Percentiles rank a stretch among this genome's conserved stretches.
These are phyloP conservation scores for Contarinia nasturtii DNA, from an alignment of 1,140 invertebrate species.

Conservation along the genomic window DNA sequence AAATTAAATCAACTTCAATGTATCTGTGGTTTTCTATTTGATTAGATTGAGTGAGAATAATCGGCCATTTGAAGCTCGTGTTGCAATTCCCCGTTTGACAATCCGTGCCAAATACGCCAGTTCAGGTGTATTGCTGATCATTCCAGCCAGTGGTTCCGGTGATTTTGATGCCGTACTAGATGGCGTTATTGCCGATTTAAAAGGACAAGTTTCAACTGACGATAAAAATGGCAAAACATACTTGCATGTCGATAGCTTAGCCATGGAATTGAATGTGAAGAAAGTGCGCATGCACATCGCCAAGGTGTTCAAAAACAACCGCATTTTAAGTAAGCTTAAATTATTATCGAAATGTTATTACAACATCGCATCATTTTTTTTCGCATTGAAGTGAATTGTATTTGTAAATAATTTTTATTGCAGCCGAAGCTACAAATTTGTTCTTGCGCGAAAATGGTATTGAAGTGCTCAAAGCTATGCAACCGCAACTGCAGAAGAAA, in stretches of 20 bases:
- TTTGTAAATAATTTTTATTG: conserved; percentile 13
- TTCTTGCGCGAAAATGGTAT: conserved; percentile 49
- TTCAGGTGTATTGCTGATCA: conserved; percentile 44
- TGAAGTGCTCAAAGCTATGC: conserved; percentile 47
- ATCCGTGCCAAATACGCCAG: conserved; percentile 50
- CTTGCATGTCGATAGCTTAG: conserved; percentile 39
- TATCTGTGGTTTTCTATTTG: conserved; percentile 1
- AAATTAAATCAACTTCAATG: too few species aligned
- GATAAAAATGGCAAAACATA: conserved; percentile 29
- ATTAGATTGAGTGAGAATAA: conserved; percentile 28
- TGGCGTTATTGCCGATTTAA: conserved; percentile 37
- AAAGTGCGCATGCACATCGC: conserved; percentile 42
- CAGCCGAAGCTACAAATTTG: conserved; percentile 51
- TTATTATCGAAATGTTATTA: not conserved
- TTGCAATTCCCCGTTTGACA: conserved; percentile 42
- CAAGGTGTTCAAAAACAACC: conserved; percentile 47
- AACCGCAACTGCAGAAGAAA: conserved; percentile 42
- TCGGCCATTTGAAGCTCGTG: conserved; percentile 41
- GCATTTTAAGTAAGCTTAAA: conserved; percentile 40
- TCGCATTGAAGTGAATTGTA: not conserved
- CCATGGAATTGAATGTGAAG: conserved; percentile 39
- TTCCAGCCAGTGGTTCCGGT: conserved; percentile 50
- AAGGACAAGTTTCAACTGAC: conserved; percentile 32
- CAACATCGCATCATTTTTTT: not conserved
- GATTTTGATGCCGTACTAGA: conserved; percentile 47